Percentiles rank a stretch among this genome's conserved stretches.
Evolutionary conservation across 2,797 vertebrate species (phyloP).

Genomic region (Enteromius viviparus): DNA sequence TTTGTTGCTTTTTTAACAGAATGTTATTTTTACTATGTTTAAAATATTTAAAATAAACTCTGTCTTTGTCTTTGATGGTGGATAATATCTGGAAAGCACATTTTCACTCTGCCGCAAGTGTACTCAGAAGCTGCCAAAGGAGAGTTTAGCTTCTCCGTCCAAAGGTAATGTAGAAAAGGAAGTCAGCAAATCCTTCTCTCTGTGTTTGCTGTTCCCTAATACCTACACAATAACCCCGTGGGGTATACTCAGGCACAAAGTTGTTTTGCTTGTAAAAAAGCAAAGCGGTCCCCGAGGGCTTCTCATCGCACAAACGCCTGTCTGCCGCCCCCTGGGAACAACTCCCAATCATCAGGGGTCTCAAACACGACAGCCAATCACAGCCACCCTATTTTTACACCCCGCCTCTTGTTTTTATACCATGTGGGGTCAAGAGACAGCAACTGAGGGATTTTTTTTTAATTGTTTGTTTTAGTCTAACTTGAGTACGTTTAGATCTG

Average conservation of each 20-base stretch:
- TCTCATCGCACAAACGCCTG: constrained; percentile 62
- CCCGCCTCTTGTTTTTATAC: constrained; percentile 50
- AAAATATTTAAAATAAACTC: neutral
- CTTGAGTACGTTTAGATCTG: neutral
- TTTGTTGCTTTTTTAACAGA: neutral
- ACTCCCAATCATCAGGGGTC: constrained; percentile 66
- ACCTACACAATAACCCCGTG: constrained; percentile 69
- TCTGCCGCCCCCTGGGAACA: constrained; percentile 62
- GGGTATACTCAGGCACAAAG: constrained; percentile 66
- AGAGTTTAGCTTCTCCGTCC: constrained; percentile 56
- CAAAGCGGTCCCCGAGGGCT: constrained; percentile 67
- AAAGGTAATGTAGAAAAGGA: constrained; percentile 60
- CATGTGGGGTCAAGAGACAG: constrained; percentile 15
- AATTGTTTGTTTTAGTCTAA: constrained; percentile 1
- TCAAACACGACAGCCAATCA: constrained; percentile 66
- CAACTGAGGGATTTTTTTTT: neutral
- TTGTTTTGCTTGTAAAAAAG: constrained; percentile 67
- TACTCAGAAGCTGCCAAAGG: constrained; percentile 51
- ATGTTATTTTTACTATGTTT: neutral
- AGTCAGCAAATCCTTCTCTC: constrained; percentile 62
- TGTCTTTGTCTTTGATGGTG: constrained; percentile 17
- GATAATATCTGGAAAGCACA: constrained; percentile 34
- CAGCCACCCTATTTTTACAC: constrained; percentile 52
- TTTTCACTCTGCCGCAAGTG: constrained; percentile 48
- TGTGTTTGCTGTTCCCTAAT: constrained; percentile 62